These are phyloP conservation scores for Cacajao melanocephalus DNA, from an alignment of 2,797 vertebrate genomes.

Conservation along the genomic window DNA sequence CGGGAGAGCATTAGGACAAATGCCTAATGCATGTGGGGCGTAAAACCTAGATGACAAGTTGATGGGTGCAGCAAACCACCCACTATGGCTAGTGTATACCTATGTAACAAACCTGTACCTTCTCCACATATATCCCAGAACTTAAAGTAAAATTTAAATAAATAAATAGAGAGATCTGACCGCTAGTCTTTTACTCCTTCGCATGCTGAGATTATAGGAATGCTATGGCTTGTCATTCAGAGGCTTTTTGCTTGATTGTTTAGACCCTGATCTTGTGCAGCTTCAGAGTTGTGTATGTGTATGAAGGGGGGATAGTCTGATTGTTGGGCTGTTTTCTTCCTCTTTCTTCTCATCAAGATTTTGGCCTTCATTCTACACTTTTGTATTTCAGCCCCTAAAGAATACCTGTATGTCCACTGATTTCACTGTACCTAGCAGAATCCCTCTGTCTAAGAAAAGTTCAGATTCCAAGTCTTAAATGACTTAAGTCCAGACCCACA, in stretches of 20 bases:
- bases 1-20: too few relatives aligned
- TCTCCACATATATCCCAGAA: too few relatives aligned
- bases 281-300: not conserved
- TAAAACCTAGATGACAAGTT: too few relatives aligned
- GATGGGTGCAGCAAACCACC: too few relatives aligned
- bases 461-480: not conserved
- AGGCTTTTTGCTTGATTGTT: not conserved
- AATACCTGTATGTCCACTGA: not conserved
- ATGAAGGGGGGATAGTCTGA: not conserved
- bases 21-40: too few relatives aligned
- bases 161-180: not conserved
- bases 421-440: not conserved
- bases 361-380: not conserved
- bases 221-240: not conserved
- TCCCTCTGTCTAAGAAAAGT: not conserved
- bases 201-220: not conserved
- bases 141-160: too few relatives aligned
- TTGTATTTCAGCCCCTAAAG: not conserved
- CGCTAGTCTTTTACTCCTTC: not conserved
- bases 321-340: not conserved
- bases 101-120: too few relatives aligned
- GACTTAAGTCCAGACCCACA: not conserved
- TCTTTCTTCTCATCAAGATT: not conserved
- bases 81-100: too few relatives aligned
- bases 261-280: not conserved